Evolutionary conservation across 2,113 vertebrate species (phyloP).

Genomic region (Lepisosteus osseus): DNA sequence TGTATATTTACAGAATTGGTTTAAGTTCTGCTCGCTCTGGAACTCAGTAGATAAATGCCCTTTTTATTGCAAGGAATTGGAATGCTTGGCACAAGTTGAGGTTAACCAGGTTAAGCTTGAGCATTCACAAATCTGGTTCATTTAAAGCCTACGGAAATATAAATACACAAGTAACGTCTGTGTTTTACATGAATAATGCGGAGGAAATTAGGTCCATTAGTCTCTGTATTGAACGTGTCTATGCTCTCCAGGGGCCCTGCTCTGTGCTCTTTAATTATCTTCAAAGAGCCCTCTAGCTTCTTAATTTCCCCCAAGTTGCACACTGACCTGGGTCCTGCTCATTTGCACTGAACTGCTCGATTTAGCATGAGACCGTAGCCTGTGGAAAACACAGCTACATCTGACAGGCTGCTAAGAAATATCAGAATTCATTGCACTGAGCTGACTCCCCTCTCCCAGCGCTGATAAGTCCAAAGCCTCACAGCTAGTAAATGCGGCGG

Average conservation of each 20-base stretch:
- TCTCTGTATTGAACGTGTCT: slow-evolving; percentile 65
- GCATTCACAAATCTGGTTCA: neutral
- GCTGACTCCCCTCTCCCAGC: slow-evolving; percentile 31
- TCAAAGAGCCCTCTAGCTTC: slow-evolving; percentile 65
- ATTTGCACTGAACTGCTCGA: slow-evolving; percentile 46
- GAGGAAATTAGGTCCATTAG: slow-evolving; percentile 69
- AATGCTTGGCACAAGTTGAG: slow-evolving; percentile 9
- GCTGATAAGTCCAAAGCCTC: slow-evolving; percentile 44
- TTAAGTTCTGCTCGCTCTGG: neutral
- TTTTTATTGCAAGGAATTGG: slow-evolving; percentile 24
- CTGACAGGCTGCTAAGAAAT: slow-evolving; percentile 24
- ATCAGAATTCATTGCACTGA: slow-evolving; percentile 22
- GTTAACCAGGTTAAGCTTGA: slow-evolving; percentile 38
- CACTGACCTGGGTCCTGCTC: slow-evolving; percentile 50
- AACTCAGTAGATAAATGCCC: slow-evolving; percentile 29
- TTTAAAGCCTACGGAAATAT: slow-evolving; percentile 30
- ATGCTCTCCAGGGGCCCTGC: slow-evolving; percentile 56
- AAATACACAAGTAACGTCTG: slow-evolving; percentile 42
- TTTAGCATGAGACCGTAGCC: slow-evolving; percentile 15
- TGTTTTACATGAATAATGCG: slow-evolving; percentile 69
- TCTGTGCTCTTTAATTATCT: slow-evolving; percentile 71
- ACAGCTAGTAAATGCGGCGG: slow-evolving; percentile 23
- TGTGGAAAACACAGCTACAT: slow-evolving; percentile 14
- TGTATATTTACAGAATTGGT: too few relatives aligned
- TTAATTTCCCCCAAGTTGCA: slow-evolving; percentile 61